Evolutionary conservation across 2,113 vertebrate genomes (phyloP).

Genomic region (Cyprinus carpio): DNA sequence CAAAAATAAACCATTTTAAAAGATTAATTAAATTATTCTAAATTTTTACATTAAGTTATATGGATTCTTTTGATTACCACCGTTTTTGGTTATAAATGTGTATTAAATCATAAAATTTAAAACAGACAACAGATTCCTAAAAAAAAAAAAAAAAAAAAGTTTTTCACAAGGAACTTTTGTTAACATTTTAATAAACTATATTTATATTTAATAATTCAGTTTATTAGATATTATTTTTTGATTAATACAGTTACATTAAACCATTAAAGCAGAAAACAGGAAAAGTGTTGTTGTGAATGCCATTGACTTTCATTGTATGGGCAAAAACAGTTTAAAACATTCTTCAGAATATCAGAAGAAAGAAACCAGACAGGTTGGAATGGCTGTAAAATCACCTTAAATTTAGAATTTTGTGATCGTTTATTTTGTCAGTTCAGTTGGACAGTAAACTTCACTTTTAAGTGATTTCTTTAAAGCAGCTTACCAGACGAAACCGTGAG

Average conservation of each 20-base stretch:
- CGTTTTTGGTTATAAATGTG: neutral
- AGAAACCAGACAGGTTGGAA: neutral
- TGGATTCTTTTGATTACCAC: neutral
- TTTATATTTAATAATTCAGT: neutral
- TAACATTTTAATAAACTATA: neutral
- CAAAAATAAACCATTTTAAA: neutral
- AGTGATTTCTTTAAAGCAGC: neutral
- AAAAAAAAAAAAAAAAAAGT: neutral
- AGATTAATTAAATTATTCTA: neutral
- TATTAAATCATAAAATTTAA: neutral
- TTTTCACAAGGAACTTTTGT: neutral
- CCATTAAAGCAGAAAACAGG: too few relatives aligned
- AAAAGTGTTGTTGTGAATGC: neutral
- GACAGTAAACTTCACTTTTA: neutral
- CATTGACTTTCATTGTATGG: neutral
- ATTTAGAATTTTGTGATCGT: neutral
- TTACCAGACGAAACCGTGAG: conserved; percentile 16
- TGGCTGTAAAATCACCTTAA: neutral
- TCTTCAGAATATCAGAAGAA: neutral
- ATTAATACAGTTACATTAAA: too few relatives aligned
- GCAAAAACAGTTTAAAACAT: neutral
- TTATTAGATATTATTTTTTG: too few relatives aligned
- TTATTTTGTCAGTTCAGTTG: neutral
- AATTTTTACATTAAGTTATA: neutral
- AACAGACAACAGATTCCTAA: too few relatives aligned